Base-by-base conservation (phyloP, 2,113 vertebrate genomes). In the Laticauda laticaudata region DNA sequence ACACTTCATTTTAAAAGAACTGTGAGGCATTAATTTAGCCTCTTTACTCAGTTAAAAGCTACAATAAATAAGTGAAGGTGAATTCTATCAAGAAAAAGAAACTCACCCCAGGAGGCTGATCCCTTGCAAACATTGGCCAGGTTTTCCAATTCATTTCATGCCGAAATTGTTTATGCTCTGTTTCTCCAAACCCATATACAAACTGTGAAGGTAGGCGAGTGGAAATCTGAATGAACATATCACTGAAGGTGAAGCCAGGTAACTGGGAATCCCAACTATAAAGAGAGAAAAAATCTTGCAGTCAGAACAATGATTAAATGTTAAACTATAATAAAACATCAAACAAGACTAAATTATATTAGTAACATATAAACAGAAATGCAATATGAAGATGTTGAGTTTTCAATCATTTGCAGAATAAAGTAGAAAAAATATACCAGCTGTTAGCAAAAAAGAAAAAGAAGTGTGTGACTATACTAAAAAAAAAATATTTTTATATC, bases 221-320 rank as follows among this genome's bases (percentile, higher is more conserved):
- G 61, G 99, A 98, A 96, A 99, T 98, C 97, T 99, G 98, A 94
- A 99, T 98, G 96, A 99, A 99, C 96, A 98, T 97, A 90, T 99
- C 97, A 0, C 99, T 98, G 97, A 99, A 99, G 0, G 97, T 98
- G 96, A 99, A 99, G 86, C 98, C 98, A 93, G 98, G 98, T 43
- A 99, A 20, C 0, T 91, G 81, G 0, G 99, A 99, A 96, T 99
- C 97, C 99, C 99, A 99, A 29, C 99, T 99, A 92, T 48, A 97
- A 95, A 61, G 24, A 10, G 64, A 45, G 59, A 91, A 94, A 91
- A 86, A 95, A 43, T 1, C 18, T 43, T 81, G 18, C 3, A 21
- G 34, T 43, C 7, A 39, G 34, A 81, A 43, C 18, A 81, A n/a
- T 43, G 10, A 20, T 5, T 54, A 43, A 34, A 45, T 87, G 4